Base-by-base conservation (phyloP, 37 sponge, comb jelly and placozoan genomes). In the Cliona cf. orientalis region DNA sequence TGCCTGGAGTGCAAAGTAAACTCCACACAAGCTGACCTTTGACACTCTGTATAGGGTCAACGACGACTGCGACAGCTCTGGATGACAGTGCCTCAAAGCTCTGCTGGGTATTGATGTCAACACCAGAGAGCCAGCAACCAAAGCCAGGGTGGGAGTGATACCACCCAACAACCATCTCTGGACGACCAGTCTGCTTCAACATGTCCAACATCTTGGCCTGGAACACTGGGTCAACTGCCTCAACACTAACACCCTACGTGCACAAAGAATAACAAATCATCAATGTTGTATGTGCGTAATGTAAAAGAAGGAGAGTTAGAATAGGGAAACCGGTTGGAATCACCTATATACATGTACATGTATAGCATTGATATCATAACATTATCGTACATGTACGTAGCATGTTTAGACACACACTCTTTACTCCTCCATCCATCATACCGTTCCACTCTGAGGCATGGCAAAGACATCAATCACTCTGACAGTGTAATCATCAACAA, bases 81-180 rank as follows among this genome's bases (percentile, higher is more conserved):
- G 90, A 66, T 0, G 97, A 91, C 40, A 99, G 83, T 0, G 99
- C 95, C 89, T 99, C 99, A 82, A 99, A 99, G 85, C 99, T 99
- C 94, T 97, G 77, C 68, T 97, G 97, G 2, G 99, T 99, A 77
- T 94, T 96, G 66, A 96, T 92, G 75, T 99, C 99, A 22, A 99
- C 97, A 25, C 97, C 99, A 34, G 99, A 99, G 39, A 99, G 80
- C 99, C 99, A 99, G 80, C 99, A 99, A 32, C 99, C 99, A 63
- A 96, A 99, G 45, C 99, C 99, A 63, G 99, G 99, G 69, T 99
- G 99, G 44, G 92, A 91, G 78, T 99, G 99, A 70, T 99, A 99
- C 99, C 99, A 99, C 0, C 99, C 99, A 12, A 99, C 97, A 46
- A 96, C 99, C 95, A 96, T 96, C 88, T 99, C 99, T 1, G 99